Percentiles rank a stretch among this genome's conserved stretches.
Evolutionary conservation across 2,797 vertebrate genomes (phyloP).

Genomic region (Odontamblyopus lacepedii): DNA sequence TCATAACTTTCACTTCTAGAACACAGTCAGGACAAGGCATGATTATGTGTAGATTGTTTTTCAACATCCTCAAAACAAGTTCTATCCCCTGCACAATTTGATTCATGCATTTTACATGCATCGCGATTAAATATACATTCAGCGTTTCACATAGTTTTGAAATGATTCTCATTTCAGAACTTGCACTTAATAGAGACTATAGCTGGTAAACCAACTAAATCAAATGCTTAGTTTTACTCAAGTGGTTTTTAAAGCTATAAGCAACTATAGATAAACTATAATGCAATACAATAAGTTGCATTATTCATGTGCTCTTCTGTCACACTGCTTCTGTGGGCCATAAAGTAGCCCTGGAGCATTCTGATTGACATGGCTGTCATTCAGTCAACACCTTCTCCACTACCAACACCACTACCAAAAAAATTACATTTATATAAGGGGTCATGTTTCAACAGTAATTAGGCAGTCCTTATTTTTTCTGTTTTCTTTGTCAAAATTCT

Average conservation of each 20-base stretch:
- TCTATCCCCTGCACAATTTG: not conserved
- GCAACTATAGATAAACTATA: not conserved
- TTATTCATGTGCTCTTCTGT: not conserved
- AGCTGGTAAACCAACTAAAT: not conserved
- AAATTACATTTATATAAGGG: not conserved
- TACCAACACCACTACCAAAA: not conserved
- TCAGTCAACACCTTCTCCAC: not conserved
- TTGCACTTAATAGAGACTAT: not conserved
- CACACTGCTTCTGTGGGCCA: not conserved
- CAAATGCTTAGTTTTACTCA: not conserved
- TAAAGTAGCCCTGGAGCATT: not conserved
- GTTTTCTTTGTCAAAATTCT: not conserved
- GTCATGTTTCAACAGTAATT: not conserved
- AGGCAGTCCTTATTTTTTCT: no score
- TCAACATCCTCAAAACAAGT: conserved; percentile 3
- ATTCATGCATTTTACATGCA: conserved; percentile 8
- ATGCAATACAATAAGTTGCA: not conserved
- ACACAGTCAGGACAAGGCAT: not conserved
- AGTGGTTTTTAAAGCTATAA: not conserved
- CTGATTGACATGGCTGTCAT: not conserved
- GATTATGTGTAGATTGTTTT: conserved; percentile 8
- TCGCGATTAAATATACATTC: not conserved
- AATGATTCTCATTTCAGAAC: not conserved
- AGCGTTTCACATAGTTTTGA: not conserved
- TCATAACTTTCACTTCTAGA: conserved; percentile 13